Evolutionary conservation across 2,888 invertebrate genomes (phyloP), one percentile per base, ranked within the genome.

Genomic region (Orchesella flavescens): DNA sequence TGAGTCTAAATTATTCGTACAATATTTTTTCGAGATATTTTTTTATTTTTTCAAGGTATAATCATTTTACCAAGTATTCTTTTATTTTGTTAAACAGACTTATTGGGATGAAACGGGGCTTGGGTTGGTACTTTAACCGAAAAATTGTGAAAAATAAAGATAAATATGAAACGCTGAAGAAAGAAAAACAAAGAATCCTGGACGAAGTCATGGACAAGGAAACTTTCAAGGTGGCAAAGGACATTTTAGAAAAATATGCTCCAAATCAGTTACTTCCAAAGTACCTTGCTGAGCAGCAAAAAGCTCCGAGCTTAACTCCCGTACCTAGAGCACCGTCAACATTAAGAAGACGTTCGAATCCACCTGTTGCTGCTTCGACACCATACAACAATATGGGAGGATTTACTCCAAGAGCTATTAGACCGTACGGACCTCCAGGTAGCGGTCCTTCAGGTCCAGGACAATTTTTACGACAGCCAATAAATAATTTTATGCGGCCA

Each of bases 141-240:
- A 94, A 95, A 89, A 92, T 97, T 73, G 93, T 93, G 84, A 93
- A 93, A 89, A 97, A 96, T 91, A 94, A 95, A 89, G 91, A 93
- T 78, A 94, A 94, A 90, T 91, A 96, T 55, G 91, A 91, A 66
- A 93, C 93, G 75, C 92, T 97, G 90, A 92, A 93, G 88, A 93
- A 93, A n/a, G 94, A 96, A 89, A 97, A 96, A 89, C 95, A 94
- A 90, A 94, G 95, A 90, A 94, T 98, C 86, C 91, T 99, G 79
- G 97, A 99, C 89, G 95, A 96, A 89, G 98, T 99, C 46, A 98
- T 96, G 94, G 98, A 99, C 89, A 98, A 94, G 53, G 98, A 99
- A 91, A 98, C 97, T 0, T 99, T 98, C 90, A 99, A 98, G 92
- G 95, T 94, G 89, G 97, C 97, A 5, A 96, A 95, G 90, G 94